These are phyloP conservation scores for Synanthedon myopaeformis DNA, from an alignment of 2,888 invertebrate genomes.

Conservation along the genomic window DNA sequence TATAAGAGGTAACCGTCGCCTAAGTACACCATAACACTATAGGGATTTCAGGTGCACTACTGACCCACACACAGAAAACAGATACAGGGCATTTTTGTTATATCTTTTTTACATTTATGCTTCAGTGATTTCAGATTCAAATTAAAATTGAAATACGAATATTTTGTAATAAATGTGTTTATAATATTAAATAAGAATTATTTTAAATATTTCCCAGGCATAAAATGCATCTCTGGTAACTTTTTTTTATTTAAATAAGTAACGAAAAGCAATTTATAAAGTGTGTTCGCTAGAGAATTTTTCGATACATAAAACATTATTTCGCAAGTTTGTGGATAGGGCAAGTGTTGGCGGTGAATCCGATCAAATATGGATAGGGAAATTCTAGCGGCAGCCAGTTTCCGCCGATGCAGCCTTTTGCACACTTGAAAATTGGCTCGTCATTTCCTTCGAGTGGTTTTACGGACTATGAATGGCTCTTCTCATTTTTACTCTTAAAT, in stretches of 20 bases:
- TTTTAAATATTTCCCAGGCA: too few species aligned
- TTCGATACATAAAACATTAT: constrained; percentile 30
- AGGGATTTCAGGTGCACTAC: too few species aligned
- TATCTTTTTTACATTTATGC: too few species aligned
- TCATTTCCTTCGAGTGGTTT: constrained; percentile 16
- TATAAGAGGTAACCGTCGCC: too few species aligned
- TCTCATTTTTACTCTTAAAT: background rate
- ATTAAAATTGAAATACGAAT: too few species aligned
- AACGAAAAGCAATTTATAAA: background rate
- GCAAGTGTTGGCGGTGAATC: constrained; percentile 44
- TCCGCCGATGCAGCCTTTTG: constrained; percentile 27
- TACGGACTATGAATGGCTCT: background rate
- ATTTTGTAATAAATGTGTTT: too few species aligned
- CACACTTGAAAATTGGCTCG: constrained; percentile 24
- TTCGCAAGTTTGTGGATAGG: constrained; percentile 26
- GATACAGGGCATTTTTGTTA: too few species aligned
- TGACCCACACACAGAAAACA: too few species aligned
- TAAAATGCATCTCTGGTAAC: background rate
- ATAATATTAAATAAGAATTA: too few species aligned
- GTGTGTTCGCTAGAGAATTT: constrained; percentile 18
- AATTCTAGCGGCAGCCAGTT: constrained; percentile 27
- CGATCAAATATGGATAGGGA: constrained; percentile 46
- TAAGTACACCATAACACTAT: too few species aligned
- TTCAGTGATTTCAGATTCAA: too few species aligned
- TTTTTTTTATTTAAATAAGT: background rate